phyloP scores from a whole-genome alignment of 2,888 invertebrate genomes.

The Parnassius apollo region DNA sequence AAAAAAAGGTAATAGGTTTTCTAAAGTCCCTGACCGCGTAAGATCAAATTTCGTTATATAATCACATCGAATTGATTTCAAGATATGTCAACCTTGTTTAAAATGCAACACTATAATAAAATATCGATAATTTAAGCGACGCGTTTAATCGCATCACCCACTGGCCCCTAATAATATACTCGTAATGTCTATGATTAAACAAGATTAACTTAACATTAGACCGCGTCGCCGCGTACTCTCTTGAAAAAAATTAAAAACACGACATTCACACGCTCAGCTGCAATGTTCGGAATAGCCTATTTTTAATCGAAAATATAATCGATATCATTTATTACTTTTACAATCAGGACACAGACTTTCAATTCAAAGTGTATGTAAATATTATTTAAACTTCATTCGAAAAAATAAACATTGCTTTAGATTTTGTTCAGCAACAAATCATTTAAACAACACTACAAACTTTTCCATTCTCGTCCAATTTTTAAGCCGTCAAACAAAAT shows the following conservation, averaged over 20 bases:
- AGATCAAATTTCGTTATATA: slow-evolving; percentile 16
- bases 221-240: slow-evolving; percentile 48
- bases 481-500: slow-evolving; percentile 15
- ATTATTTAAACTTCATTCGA: too few species aligned
- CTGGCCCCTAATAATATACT: slow-evolving; percentile 51
- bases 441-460: slow-evolving; percentile 6
- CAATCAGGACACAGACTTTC: slow-evolving; percentile 32
- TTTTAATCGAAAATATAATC: slow-evolving; percentile 35
- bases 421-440: slow-evolving; percentile 1
- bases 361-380: slow-evolving; percentile 1
- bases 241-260: slow-evolving; percentile 41
- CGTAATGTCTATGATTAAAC: slow-evolving; percentile 64
- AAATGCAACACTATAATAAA: slow-evolving; percentile 25
- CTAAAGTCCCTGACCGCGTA: slow-evolving; percentile 2
- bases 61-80: slow-evolving; percentile 18
- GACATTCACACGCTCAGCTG: slow-evolving; percentile 47
- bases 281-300: slow-evolving; percentile 39
- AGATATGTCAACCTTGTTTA: slow-evolving; percentile 22
- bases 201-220: slow-evolving; percentile 61
- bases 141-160: slow-evolving; percentile 41
- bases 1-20: slow-evolving; percentile 5
- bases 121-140: slow-evolving; percentile 32
- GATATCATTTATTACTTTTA: slow-evolving; percentile 39
- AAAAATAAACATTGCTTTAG: slow-evolving; percentile 5
- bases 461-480: neutral